Conservation (phyloP, 2,888 invertebrate species). For the Xanthorhoe spadicearia region DNA sequence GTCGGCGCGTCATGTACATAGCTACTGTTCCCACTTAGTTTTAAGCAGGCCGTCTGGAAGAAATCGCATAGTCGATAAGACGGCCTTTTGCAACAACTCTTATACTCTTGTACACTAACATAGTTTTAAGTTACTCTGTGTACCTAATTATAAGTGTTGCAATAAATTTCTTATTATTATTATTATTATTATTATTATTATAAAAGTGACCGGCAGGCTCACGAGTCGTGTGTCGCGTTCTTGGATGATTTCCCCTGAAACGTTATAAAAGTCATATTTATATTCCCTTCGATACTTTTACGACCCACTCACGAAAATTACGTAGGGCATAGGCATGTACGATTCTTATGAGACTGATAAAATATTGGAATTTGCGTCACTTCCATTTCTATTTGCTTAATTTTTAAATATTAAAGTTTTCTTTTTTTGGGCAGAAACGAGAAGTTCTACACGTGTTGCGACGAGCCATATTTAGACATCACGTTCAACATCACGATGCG, state of each 20-base stretch:
- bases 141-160: too few species aligned
- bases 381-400: constrained; percentile 5
- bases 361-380: constrained; percentile 38
- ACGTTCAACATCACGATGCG: constrained; percentile 99
- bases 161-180: too few species aligned
- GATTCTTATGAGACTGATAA: constrained; percentile 42
- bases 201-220: constrained; percentile 31
- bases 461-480: constrained; percentile 97
- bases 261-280: constrained; percentile 57
- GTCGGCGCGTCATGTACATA: too few species aligned
- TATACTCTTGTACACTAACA: too few species aligned
- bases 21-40: too few species aligned
- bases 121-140: too few species aligned
- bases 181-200: too few species aligned
- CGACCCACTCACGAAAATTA: constrained; percentile 58
- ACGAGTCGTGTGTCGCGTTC: constrained; percentile 38
- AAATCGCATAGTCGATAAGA: too few species aligned
- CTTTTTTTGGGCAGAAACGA: constrained; percentile 87
- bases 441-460: constrained; percentile 98
- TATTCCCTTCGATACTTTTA: constrained; percentile 56
- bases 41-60: too few species aligned
- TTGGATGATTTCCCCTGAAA: constrained; percentile 58
- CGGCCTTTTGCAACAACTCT: too few species aligned
- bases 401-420: constrained; percentile 4
- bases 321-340: constrained; percentile 37